Evolutionary conservation across 2,888 invertebrate species (phyloP).

Genomic region (Tenthredo scrophulariae): DNA sequence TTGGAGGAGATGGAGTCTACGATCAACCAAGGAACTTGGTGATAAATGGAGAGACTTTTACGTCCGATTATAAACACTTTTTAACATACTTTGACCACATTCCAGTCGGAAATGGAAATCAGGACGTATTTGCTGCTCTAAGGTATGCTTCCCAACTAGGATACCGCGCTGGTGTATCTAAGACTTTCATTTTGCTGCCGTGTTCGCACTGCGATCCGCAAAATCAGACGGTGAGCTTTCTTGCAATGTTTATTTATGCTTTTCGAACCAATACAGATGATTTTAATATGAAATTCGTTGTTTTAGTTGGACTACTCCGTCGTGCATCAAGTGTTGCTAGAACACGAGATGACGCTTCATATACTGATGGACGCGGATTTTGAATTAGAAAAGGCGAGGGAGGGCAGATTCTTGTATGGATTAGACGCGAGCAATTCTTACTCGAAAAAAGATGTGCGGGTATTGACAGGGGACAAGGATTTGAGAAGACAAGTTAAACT

Average conservation of each 20-base stretch:
- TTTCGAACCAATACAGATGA: not conserved
- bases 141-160: constrained; percentile 86
- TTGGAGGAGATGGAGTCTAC: constrained; percentile 89
- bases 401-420: constrained; percentile 88
- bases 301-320: constrained; percentile 90
- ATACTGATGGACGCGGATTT: constrained; percentile 92
- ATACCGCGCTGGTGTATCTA: constrained; percentile 91
- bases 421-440: constrained; percentile 88
- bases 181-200: constrained; percentile 89
- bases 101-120: constrained; percentile 83
- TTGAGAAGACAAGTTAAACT: constrained; percentile 87
- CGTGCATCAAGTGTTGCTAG: constrained; percentile 89
- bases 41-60: constrained; percentile 86
- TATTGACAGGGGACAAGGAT: constrained; percentile 85
- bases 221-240: constrained; percentile 83
- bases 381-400: constrained; percentile 85
- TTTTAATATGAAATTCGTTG: constrained; percentile 53
- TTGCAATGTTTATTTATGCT: not conserved
- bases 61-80: constrained; percentile 79
- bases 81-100: constrained; percentile 86
- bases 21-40: constrained; percentile 87
- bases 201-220: constrained; percentile 87
- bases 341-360: constrained; percentile 90
- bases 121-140: constrained; percentile 89
- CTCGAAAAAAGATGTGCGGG: constrained; percentile 88